phyloP scores from a whole-genome alignment of 2,888 invertebrate species.

The Aleiodes testaceus region DNA sequence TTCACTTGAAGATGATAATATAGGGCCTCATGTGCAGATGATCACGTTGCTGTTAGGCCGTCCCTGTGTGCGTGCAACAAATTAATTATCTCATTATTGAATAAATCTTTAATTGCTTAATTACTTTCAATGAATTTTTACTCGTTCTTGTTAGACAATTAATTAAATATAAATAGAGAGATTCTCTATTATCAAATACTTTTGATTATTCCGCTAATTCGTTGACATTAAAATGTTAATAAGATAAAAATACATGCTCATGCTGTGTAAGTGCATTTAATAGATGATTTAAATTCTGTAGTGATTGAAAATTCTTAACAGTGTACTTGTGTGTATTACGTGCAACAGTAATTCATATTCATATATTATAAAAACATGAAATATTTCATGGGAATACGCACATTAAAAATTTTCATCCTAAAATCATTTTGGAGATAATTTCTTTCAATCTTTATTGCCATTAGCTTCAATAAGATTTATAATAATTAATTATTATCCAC shows the following conservation, averaged over 20 bases:
- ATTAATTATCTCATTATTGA: conserved; percentile 58
- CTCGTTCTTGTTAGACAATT: not conserved
- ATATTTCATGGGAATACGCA: conserved; percentile 29
- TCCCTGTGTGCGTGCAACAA: conserved; percentile 70
- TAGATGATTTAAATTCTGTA: conserved; percentile 1
- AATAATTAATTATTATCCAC: conserved; percentile 69
- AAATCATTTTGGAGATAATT: conserved; percentile 63
- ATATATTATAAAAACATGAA: conserved; percentile 22
- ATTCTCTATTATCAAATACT: too few relatives aligned
- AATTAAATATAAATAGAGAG: not conserved
- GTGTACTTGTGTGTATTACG: not conserved
- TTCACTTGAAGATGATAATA: conserved; percentile 10
- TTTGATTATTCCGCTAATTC: too few relatives aligned
- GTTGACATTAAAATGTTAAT: not conserved
- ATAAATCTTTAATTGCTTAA: conserved; percentile 16
- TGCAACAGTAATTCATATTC: conserved; percentile 10
- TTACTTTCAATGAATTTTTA: not conserved
- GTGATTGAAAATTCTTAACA: conserved; percentile 8
- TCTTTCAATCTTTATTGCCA: conserved; percentile 66
- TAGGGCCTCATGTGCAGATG: not conserved
- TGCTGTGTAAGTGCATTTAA: conserved; percentile 42
- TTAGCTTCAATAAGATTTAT: conserved; percentile 63
- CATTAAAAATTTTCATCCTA: conserved; percentile 54
- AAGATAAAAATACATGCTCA: conserved; percentile 46
- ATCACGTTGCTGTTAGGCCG: conserved; percentile 56